Percentiles rank a stretch among this genome's conserved stretches.
Conservation (phyloP, 2,797 vertebrate genomes). For the Sebastes minor region DNA sequence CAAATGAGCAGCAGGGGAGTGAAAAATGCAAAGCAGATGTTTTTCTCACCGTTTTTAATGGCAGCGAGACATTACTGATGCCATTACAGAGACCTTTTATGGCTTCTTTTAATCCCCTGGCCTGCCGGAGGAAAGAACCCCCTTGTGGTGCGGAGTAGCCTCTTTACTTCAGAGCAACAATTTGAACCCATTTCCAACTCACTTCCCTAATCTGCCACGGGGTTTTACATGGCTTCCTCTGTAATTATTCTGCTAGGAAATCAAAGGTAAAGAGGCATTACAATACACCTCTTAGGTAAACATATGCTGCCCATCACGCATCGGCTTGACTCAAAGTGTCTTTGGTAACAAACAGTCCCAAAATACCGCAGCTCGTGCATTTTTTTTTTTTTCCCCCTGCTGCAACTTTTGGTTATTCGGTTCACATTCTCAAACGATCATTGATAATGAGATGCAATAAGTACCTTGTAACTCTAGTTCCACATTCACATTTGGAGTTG, state of each 20-base stretch:
- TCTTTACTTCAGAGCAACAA: conserved; percentile 93
- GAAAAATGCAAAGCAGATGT: conserved; percentile 87
- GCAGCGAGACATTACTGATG: conserved; percentile 96
- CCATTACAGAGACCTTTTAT: conserved; percentile 97
- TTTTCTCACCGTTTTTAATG: conserved; percentile 94
- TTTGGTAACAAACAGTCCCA: conserved; percentile 38
- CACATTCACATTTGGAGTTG: neutral
- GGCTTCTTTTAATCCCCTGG: conserved; percentile 94
- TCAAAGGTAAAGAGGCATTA: conserved; percentile 73
- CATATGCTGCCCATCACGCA: conserved; percentile 86
- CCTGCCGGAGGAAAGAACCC: conserved; percentile 89
- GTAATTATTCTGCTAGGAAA: conserved; percentile 77
- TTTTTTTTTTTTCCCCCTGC: neutral
- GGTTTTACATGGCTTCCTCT: conserved; percentile 84
- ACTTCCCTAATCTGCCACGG: conserved; percentile 92
- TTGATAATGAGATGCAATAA: conserved; percentile 39
- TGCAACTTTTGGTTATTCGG: conserved; percentile 28
- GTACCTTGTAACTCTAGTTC: conserved; percentile 2
- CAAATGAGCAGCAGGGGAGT: conserved; percentile 82
- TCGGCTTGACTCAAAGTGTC: conserved; percentile 79
- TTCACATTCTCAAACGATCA: conserved; percentile 38
- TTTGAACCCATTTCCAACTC: conserved; percentile 96
- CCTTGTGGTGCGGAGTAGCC: conserved; percentile 93
- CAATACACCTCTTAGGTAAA: conserved; percentile 85
- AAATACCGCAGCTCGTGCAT: neutral